A percentile compares a stretch with the other conserved stretches of the same genome.
phyloP scores from a whole-genome alignment of 2,797 vertebrate species.

The Apogon talboti region DNA sequence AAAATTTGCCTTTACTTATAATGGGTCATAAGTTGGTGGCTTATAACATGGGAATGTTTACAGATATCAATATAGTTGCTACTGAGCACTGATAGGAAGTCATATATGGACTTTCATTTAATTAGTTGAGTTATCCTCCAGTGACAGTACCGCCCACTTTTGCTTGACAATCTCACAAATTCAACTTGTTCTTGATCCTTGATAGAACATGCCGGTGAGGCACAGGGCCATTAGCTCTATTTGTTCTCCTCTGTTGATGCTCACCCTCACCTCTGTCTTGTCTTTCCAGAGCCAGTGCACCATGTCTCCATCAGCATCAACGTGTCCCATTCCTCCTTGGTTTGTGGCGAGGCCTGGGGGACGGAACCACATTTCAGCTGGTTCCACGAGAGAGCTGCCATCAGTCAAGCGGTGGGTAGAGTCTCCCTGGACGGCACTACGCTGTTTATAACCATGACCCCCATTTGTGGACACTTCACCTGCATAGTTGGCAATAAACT shows the following conservation, averaged over 20 bases:
- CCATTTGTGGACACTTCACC: slow-evolving; percentile 83
- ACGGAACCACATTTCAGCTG: slow-evolving; percentile 82
- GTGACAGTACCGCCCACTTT: no score
- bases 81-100: no score
- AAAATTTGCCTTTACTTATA: no score
- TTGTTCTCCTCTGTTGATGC: no score
- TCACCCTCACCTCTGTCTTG: slow-evolving; percentile 9
- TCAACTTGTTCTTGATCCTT: no score
- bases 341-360: slow-evolving; percentile 84
- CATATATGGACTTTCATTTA: no score
- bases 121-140: no score
- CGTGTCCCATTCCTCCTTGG: slow-evolving; percentile 76
- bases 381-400: slow-evolving; percentile 74
- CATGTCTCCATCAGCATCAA: slow-evolving; percentile 85
- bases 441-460: slow-evolving; percentile 63
- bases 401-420: slow-evolving; percentile 67
- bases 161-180: no score
- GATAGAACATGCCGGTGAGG: no score
- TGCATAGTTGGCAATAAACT: slow-evolving; percentile 82
- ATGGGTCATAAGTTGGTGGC: no score
- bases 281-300: slow-evolving; percentile 78
- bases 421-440: slow-evolving; percentile 73
- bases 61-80: no score
- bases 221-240: neutral
- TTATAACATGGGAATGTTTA: no score